phyloP scores from a whole-genome alignment of 1,140 invertebrate genomes.

The Homarus americanus region DNA sequence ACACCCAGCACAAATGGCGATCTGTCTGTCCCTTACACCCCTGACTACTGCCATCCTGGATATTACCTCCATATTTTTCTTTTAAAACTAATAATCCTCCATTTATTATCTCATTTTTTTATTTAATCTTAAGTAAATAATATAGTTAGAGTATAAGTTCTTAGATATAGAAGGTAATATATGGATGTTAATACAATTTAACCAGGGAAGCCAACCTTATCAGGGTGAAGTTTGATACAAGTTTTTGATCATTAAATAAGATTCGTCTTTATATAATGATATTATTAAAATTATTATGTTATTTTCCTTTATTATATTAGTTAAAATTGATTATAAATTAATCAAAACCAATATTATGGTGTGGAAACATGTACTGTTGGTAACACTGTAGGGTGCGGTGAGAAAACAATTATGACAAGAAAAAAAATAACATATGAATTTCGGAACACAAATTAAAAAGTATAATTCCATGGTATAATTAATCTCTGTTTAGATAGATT shows the following conservation, averaged over 20 bases:
- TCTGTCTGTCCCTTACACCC: conserved; percentile 24
- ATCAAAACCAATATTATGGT: not conserved
- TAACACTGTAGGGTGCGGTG: conserved; percentile 33
- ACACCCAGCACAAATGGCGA: conserved; percentile 58
- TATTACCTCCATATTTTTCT: not conserved
- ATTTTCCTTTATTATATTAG: not conserved
- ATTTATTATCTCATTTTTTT: not conserved
- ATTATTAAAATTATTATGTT: not conserved
- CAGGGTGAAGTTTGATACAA: conserved; percentile 1
- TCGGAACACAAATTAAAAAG: not conserved
- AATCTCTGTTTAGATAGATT: no score
- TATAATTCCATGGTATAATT: no score
- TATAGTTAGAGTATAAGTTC: no score
- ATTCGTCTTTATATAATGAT: not conserved
- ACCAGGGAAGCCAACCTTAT: conserved; percentile 40
- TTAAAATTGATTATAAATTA: not conserved
- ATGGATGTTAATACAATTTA: no score
- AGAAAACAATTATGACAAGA: not conserved
- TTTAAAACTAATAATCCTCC: no score
- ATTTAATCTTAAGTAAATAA: no score
- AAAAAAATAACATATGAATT: not conserved
- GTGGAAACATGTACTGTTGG: not conserved
- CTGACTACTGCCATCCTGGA: not conserved
- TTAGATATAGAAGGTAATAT: no score
- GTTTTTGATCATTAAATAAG: not conserved